Base-by-base conservation (phyloP, 2,797 vertebrate species). In the Tolypeutes matacus region DNA sequence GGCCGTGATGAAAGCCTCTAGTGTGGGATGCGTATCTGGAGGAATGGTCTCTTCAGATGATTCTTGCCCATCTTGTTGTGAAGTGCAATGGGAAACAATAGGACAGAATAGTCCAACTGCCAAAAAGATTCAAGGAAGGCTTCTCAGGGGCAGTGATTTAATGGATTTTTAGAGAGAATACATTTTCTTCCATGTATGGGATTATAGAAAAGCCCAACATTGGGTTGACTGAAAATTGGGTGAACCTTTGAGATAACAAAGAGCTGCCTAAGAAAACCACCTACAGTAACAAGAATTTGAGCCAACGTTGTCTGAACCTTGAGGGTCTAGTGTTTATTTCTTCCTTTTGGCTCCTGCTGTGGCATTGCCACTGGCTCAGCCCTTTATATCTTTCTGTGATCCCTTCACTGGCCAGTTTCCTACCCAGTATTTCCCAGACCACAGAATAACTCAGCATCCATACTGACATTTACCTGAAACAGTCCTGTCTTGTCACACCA, bases 381-480 rank as follows among this genome's bases (percentile, higher is more conserved):
- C 20, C 17, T 88, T 93, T 31, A 29, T 69, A 29, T 76, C 53
- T 53, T 93, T 81, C 14, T 39, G 12, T 23, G 70, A 88, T 73
- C 51, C 3, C 2, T 70, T 83, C 56, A 58, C 31, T 51, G 17
- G 13, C 21, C 53, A 88, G 78, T 81, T 70, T 76, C 42, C 51
- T 82, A 51, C 60, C 46, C 18, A 58, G 70, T 96, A 11, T 64
- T 94, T 53, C 51, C 76, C 80, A 92, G 39, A 49, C 64, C 31
- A 23, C 17, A 78, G 46, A 49, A 27, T 69, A 53, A 62, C 65
- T 20, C 42, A 46, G 58, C 34, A 5, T 51, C 31, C 13, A 27
- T 49, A 81, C 60, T 76, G 34, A 42, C 31, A 67, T 42, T 92
- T 49, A 93, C 93, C 62, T 80, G 95, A 56, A 53, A 77, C 5